These are phyloP conservation scores for Python bivittatus DNA, from an alignment of 2,113 vertebrate genomes.

Conservation along the genomic window DNA sequence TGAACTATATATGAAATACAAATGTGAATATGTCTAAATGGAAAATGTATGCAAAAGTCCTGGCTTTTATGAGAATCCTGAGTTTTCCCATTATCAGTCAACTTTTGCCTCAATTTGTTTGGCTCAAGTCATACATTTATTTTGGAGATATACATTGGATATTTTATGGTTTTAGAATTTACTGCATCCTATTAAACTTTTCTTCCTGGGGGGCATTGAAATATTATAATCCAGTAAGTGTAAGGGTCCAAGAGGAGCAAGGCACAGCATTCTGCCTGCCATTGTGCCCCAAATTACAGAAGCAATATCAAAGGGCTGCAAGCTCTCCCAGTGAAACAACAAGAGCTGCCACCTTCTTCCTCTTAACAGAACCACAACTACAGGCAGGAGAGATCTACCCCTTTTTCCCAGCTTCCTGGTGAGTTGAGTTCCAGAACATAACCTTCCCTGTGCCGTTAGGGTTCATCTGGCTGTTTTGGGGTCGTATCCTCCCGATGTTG, in stretches of 20 bases:
- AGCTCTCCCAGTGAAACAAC: not conserved
- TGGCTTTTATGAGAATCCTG: not conserved
- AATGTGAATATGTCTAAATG: not conserved
- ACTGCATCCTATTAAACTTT: not conserved
- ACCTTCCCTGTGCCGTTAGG: no score
- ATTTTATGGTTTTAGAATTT: not conserved
- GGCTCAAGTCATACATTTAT: not conserved
- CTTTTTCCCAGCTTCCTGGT: no score
- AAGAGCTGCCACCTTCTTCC: not conserved
- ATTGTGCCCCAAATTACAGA: not conserved
- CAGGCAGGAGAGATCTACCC: no score
- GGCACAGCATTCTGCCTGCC: not conserved
- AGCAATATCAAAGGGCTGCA: not conserved
- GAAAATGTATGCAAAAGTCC: not conserved
- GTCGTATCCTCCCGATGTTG: no score
- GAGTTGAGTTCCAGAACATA: no score
- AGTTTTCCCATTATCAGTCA: not conserved
- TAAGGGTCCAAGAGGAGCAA: not conserved
- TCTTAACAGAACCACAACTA: not conserved
- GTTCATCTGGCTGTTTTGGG: no score
- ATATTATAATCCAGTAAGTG: not conserved
- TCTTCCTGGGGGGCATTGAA: not conserved
- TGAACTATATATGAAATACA: not conserved
- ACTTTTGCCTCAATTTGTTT: not conserved
- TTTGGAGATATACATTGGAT: not conserved